These are phyloP conservation scores for Mustela nigripes DNA, from an alignment of 2,113 vertebrate species.

Conservation along the genomic window DNA sequence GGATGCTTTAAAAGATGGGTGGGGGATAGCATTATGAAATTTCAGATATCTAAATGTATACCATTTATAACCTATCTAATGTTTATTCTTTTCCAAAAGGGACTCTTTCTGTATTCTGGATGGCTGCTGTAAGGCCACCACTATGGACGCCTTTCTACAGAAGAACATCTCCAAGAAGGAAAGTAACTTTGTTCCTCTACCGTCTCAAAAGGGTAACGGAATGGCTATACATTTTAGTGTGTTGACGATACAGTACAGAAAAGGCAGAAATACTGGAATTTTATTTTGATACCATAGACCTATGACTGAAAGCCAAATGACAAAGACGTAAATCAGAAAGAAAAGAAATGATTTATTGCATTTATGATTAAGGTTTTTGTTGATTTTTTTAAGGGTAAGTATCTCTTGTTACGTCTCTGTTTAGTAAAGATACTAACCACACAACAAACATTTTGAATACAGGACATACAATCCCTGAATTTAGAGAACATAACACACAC, in stretches of 20 bases:
- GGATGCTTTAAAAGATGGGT: background rate
- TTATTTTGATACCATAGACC: background rate
- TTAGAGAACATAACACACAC: background rate
- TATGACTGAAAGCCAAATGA: background rate
- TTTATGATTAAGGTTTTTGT: background rate
- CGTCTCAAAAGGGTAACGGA: background rate
- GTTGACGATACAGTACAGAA: background rate
- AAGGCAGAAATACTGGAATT: background rate
- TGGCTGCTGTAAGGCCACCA: background rate
- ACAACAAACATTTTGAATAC: background rate
- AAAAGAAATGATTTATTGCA: background rate
- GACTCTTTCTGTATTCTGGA: background rate
- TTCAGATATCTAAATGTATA: background rate
- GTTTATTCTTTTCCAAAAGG: background rate
- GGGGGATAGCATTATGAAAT: background rate
- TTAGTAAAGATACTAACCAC: background rate
- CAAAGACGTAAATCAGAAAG: background rate
- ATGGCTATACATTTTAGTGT: background rate
- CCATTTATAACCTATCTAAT: background rate
- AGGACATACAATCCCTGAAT: background rate
- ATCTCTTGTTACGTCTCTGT: background rate
- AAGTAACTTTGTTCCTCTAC: background rate
- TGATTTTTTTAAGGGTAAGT: background rate
- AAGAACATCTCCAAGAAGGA: background rate
- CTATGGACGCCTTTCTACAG: background rate